Base-by-base conservation (phyloP, 2,888 invertebrate genomes). In the Electrophaes corylata region DNA sequence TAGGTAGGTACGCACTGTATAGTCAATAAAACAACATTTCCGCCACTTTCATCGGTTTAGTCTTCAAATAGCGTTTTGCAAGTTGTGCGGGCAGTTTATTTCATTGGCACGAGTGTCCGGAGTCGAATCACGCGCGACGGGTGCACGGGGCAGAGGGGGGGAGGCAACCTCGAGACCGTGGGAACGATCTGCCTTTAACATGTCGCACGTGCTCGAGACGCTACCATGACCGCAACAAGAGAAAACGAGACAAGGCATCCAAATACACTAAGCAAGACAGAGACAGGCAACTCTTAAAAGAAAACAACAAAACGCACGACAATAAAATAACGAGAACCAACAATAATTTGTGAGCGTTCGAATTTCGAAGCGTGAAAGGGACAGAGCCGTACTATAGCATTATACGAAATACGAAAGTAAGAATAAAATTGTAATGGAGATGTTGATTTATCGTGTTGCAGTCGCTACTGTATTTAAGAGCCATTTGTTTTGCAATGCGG, bases 151-250 rank as follows among this genome's bases (percentile, higher is more conserved):
- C 63, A 70, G 50, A 64, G 72, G 70, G 73, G 71, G 64, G 70
- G 60, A 64, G 67, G 31, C 49, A 73, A 69, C 70, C 54, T 78
- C 83, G 84, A 77, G 85, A 91, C 90, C 91, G 91, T 91, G 91
- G 91, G 91, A 91, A 91, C 87, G 91, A 79, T 86, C 85, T 88
- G 91, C 89, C 90, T 90, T 91, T 91, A 91, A 88, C 90, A 84
- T 83, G 86, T 86, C 90, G 91, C 91, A 91, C 91, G 91, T 91
- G 91, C 91, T 88, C 59, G 78, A 81, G 79, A 83, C 82, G 86
- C 64, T 67, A 65, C 62, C 67, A 62, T 82, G 72, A 71, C 78
- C 76, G 68, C 76, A 69, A 67, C 75, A 65, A 78, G 86, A 72
- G 65, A 62, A 71, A 88, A 59, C 68, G 76, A 75, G 87, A 86